Evolutionary conservation across 2,888 invertebrate genomes (phyloP).

Genomic region (Clunio marinus): DNA sequence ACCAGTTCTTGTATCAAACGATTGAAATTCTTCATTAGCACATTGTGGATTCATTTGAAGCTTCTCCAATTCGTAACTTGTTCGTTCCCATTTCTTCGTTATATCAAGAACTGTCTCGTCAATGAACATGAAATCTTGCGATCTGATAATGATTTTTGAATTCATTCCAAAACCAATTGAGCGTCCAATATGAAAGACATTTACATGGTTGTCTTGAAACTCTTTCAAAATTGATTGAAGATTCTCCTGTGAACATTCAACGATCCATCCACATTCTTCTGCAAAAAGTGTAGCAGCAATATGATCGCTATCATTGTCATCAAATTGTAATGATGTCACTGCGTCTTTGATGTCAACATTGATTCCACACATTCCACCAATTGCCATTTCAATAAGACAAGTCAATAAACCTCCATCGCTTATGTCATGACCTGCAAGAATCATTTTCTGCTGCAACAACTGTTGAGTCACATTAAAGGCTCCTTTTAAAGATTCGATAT

Average conservation of each 20-base stretch:
- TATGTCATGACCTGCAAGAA: conserved; percentile 84
- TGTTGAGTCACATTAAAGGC: conserved; percentile 82
- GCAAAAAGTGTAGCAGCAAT: conserved; percentile 68
- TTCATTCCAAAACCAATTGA: conserved; percentile 64
- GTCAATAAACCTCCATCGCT: conserved; percentile 95
- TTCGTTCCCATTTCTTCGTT: conserved; percentile 90
- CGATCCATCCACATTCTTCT: conserved; percentile 81
- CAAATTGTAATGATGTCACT: neutral
- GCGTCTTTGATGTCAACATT: conserved; percentile 60
- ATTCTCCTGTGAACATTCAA: conserved; percentile 64
- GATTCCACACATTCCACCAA: conserved; percentile 82
- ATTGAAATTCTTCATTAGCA: conserved; percentile 72
- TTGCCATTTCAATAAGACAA: conserved; percentile 91
- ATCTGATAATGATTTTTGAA: conserved; percentile 48
- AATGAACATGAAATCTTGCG: conserved; percentile 58
- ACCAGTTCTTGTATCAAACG: conserved; percentile 62
- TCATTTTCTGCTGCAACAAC: conserved; percentile 59
- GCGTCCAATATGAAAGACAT: conserved; percentile 64
- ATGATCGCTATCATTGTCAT: conserved; percentile 45
- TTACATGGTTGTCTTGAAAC: conserved; percentile 60
- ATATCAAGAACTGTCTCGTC: conserved; percentile 62
- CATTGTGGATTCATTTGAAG: conserved; percentile 77
- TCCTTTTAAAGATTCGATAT: conserved; percentile 61
- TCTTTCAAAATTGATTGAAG: conserved; percentile 57
- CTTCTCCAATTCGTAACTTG: conserved; percentile 83